phyloP scores from a whole-genome alignment of 1,140 invertebrate genomes.

The Solenopsis fugax region DNA sequence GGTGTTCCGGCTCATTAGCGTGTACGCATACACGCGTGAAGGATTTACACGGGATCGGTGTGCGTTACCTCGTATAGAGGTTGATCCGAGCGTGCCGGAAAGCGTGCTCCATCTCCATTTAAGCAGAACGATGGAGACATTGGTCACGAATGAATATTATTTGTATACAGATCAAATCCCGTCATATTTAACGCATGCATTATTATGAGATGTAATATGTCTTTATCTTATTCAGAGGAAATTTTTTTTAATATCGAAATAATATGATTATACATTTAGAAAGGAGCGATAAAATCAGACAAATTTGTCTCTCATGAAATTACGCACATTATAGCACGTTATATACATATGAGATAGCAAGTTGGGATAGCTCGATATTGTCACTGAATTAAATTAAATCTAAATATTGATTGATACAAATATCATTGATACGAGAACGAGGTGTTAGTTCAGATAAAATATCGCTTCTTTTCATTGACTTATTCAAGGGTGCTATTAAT shows the following conservation, averaged over 20 bases:
- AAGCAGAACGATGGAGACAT: neutral
- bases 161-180: neutral
- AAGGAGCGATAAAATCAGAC: neutral
- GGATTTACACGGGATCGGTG: slow-evolving; percentile 77
- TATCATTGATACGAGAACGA: neutral
- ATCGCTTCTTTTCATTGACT: neutral
- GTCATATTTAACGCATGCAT: neutral
- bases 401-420: slow-evolving; percentile 24
- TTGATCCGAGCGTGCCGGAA: slow-evolving; percentile 17
- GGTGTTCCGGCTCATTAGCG: slow-evolving; percentile 82
- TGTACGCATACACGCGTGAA: slow-evolving; percentile 79
- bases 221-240: neutral
- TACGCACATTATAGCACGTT: neutral
- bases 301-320: neutral
- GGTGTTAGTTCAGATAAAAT: neutral
- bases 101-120: slow-evolving; percentile 54
- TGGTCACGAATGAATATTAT: slow-evolving; percentile 6
- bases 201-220: neutral
- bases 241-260: slow-evolving; percentile 6
- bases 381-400: neutral
- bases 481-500: slow-evolving; percentile 45
- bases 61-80: slow-evolving; percentile 15
- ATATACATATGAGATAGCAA: too few species aligned
- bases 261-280: neutral
- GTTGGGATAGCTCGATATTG: slow-evolving; percentile 4